Evolutionary conservation across 2,888 invertebrate species (phyloP).

Genomic region (Drosophila ochracea): DNA sequence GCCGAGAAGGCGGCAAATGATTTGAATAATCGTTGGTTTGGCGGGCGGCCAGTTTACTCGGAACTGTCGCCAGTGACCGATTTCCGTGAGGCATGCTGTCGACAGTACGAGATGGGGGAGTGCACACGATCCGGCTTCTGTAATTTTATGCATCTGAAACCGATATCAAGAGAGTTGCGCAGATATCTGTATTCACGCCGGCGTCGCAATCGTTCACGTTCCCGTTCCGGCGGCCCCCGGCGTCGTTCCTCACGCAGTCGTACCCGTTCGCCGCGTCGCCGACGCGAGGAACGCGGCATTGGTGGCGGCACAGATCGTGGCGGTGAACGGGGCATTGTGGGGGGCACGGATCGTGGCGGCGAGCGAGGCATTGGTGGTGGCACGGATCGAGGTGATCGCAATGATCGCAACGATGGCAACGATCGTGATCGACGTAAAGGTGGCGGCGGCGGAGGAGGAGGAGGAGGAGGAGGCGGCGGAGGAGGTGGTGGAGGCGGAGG

Average conservation of each 20-base stretch:
- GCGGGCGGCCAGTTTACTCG: slow-evolving; percentile 98
- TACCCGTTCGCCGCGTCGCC: slow-evolving; percentile 70
- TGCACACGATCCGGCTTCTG: slow-evolving; percentile 99
- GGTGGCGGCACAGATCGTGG: slow-evolving; percentile 69
- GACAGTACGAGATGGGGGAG: slow-evolving; percentile 99
- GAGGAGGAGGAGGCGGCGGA: slow-evolving; percentile 34
- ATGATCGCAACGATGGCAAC: slow-evolving; percentile 52
- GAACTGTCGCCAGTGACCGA: slow-evolving; percentile 99
- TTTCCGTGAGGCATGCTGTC: slow-evolving; percentile 99
- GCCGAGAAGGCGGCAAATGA: slow-evolving; percentile 99
- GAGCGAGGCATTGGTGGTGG: slow-evolving; percentile 64
- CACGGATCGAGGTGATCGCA: slow-evolving; percentile 53
- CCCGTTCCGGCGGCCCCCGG: slow-evolving; percentile 81
- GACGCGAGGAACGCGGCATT: slow-evolving; percentile 67
- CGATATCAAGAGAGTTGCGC: slow-evolving; percentile 97
- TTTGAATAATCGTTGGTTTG: slow-evolving; percentile 99
- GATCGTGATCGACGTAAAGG: slow-evolving; percentile 73
- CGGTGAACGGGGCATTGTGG: slow-evolving; percentile 62
- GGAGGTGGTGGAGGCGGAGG: slow-evolving; percentile 43
- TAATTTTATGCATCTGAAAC: slow-evolving; percentile 99
- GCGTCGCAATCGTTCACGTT: slow-evolving; percentile 85
- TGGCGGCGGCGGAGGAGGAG: slow-evolving; percentile 46
- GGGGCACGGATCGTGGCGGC: slow-evolving; percentile 69
- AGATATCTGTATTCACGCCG: slow-evolving; percentile 93
- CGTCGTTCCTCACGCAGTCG: slow-evolving; percentile 83